phyloP scores from a whole-genome alignment of 2,797 vertebrate species.

The Intellagama lesueurii region DNA sequence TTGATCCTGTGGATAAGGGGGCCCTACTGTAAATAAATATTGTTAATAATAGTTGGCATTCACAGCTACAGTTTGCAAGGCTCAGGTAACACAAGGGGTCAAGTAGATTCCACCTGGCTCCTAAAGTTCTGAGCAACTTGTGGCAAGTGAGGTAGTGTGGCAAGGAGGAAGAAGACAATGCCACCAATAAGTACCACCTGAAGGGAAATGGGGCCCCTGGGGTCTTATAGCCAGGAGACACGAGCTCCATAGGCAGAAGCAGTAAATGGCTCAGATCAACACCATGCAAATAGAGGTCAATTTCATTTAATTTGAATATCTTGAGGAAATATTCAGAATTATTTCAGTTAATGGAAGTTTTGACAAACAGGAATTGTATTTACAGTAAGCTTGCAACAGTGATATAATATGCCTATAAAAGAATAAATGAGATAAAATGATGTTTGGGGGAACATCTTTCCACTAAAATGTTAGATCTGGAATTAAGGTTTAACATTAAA shows the following conservation, averaged over 20 bases:
- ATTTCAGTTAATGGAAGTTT: background rate
- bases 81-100: background rate
- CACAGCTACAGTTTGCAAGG: background rate
- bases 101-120: background rate
- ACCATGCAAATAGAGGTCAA: background rate
- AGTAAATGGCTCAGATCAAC: background rate
- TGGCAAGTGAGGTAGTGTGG: too few relatives aligned
- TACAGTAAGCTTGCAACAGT: background rate
- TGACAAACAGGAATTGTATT: background rate
- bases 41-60: too few relatives aligned
- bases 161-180: too few relatives aligned
- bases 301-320: background rate
- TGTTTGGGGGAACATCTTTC: background rate
- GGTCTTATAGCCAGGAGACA: background rate
- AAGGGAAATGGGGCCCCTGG: too few relatives aligned
- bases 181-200: too few relatives aligned
- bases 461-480: background rate
- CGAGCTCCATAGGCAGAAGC: too few relatives aligned
- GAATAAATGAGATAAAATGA: background rate
- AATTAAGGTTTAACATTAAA: constrained; percentile 14
- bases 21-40: too few relatives aligned
- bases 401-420: background rate
- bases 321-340: background rate
- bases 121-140: background rate
- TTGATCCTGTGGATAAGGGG: too few relatives aligned